Evolutionary conservation across 2,113 vertebrate species (phyloP).

Genomic region (Platysteira castanea): DNA sequence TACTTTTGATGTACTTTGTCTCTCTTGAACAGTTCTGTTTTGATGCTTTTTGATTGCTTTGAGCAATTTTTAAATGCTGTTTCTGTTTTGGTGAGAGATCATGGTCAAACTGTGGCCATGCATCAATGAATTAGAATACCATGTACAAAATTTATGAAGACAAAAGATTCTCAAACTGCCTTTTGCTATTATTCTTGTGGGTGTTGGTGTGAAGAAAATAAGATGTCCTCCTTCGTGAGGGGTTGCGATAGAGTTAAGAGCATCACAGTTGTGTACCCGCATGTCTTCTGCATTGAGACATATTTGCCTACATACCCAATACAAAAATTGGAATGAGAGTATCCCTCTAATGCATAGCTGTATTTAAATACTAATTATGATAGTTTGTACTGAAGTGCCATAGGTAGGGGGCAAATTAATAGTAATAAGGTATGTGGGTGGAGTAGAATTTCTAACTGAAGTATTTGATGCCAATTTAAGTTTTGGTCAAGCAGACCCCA

Average conservation of each 20-base stretch:
- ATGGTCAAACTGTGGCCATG: background rate
- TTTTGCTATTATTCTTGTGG: background rate
- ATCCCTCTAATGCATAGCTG: background rate
- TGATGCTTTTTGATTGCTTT: background rate
- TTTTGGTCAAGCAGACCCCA: background rate
- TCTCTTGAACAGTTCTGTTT: background rate
- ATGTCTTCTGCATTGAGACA: background rate
- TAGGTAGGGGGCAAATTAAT: background rate
- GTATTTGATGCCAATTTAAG: background rate
- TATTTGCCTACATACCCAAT: background rate
- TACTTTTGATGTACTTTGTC: background rate
- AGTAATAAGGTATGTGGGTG: background rate
- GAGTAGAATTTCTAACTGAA: background rate
- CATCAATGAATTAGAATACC: background rate
- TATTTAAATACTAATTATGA: background rate
- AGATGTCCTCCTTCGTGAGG: background rate
- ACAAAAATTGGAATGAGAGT: background rate
- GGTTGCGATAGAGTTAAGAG: background rate
- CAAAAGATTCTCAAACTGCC: background rate
- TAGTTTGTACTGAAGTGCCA: background rate
- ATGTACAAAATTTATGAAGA: slow-evolving; percentile 2
- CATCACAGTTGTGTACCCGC: background rate
- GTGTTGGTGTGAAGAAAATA: background rate
- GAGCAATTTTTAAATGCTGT: background rate
- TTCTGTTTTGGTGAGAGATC: slow-evolving; percentile 9